Evolutionary conservation across 1,140 invertebrate genomes (phyloP).

Genomic region (Temnothorax curvispinosus): DNA sequence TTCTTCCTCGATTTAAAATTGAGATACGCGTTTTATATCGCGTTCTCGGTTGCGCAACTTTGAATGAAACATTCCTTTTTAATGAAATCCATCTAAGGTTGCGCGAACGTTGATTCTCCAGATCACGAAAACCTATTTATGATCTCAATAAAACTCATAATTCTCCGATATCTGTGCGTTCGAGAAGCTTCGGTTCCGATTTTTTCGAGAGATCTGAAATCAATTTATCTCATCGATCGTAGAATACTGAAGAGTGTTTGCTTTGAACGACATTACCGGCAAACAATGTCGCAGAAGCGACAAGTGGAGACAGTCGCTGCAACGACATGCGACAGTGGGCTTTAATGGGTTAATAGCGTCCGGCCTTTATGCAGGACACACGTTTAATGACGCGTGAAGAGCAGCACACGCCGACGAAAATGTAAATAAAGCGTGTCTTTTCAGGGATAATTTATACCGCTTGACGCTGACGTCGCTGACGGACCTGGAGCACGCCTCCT

Average conservation of each 20-base stretch:
- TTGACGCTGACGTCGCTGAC: slow-evolving; percentile 91
- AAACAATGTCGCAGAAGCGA: neutral
- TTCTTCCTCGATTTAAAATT: slow-evolving; percentile 33
- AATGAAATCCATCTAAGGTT: slow-evolving; percentile 6
- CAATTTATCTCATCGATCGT: neutral
- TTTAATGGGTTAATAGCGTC: slow-evolving; percentile 38
- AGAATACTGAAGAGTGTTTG: neutral
- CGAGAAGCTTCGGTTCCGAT: neutral
- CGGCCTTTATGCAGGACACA: neutral
- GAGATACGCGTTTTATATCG: neutral
- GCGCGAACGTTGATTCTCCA: neutral
- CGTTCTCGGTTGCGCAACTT: neutral
- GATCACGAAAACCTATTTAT: neutral
- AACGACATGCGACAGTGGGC: neutral
- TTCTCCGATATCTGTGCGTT: neutral
- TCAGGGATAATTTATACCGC: slow-evolving; percentile 93
- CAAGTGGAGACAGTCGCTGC: neutral
- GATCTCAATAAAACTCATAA: neutral
- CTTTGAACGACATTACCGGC: neutral
- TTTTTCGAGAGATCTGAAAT: neutral
- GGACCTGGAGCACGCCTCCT: slow-evolving; percentile 90
- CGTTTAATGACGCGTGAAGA: slow-evolving; percentile 8
- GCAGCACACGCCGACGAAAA: slow-evolving; percentile 1
- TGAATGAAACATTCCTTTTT: slow-evolving; percentile 18
- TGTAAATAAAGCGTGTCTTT: slow-evolving; percentile 78